A percentile compares a stretch with the other conserved stretches of the same genome.
Conservation (phyloP, 2,797 vertebrate genomes). For the Parauchenoglanis punctatus region DNA sequence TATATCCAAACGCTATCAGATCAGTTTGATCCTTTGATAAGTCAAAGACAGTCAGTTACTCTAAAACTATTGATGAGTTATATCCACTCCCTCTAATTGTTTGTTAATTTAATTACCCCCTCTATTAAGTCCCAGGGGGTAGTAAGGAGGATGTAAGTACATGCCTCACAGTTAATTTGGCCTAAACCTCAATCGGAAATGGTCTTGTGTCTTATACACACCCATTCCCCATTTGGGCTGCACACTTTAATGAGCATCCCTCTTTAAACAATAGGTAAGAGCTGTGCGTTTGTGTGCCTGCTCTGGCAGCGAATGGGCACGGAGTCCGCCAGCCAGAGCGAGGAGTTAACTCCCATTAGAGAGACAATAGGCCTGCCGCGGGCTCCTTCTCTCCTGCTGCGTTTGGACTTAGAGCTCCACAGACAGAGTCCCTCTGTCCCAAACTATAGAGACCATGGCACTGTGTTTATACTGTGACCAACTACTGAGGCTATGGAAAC, state of each 20-base stretch:
- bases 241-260: slow-evolving; percentile 54
- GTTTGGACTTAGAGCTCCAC: slow-evolving; percentile 46
- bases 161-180: slow-evolving; percentile 46
- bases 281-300: slow-evolving; percentile 45
- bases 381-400: slow-evolving; percentile 47
- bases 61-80: not conserved
- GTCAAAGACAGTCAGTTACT: not conserved
- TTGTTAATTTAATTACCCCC: slow-evolving; percentile 48
- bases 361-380: slow-evolving; percentile 57
- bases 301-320: slow-evolving; percentile 52
- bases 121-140: slow-evolving; percentile 45
- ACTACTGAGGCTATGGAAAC: slow-evolving; percentile 45
- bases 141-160: slow-evolving; percentile 48
- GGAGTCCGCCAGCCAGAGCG: slow-evolving; percentile 43
- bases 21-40: not conserved
- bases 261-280: slow-evolving; percentile 59
- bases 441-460: slow-evolving; percentile 39
- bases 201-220: slow-evolving; percentile 53
- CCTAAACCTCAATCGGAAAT: slow-evolving; percentile 53
- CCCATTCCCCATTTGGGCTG: slow-evolving; percentile 52
- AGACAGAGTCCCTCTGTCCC: slow-evolving; percentile 40
- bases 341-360: slow-evolving; percentile 65
- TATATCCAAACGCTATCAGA: not conserved
- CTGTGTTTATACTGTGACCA: slow-evolving; percentile 35
- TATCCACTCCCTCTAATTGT: slow-evolving; percentile 45